Base-by-base conservation (phyloP, 2,113 vertebrate species). In the Clarias macrocephalus region DNA sequence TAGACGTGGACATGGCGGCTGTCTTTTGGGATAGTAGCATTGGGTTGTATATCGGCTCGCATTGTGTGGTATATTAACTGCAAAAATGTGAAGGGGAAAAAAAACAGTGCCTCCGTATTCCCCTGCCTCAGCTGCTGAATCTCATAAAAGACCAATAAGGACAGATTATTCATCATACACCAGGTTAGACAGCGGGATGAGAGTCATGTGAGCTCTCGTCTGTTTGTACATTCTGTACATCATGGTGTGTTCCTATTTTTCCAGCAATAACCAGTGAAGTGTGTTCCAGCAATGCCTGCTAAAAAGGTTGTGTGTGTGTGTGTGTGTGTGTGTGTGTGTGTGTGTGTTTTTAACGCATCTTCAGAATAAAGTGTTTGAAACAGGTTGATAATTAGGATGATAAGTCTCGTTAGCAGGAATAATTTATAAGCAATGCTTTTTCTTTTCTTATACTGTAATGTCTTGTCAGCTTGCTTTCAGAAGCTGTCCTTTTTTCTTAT, bases 81-180 rank as follows among this genome's bases (percentile, higher is more conserved):
- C 88, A 88, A 62, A 81, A 81, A 62, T 91, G n/a, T 73, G 91
- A 93, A 91, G 90, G 90, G 89, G 89, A 92, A 91, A 91, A 92
- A 81, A 37, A 59, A 79, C 16, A 33, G 56, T 81, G 30, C 57
- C 30, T 42, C 57, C 12, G 5, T 13, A 28, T 80, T 81, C 89
- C 86, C 87, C 91, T 91, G 93, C 93, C 91, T 92, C 90, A 57
- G 88, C 66, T 90, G 91, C 79, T 90, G 91, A 93, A 94, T 93
- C 93, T 94, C 93, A 94, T 95, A 93, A 95, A 94, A 93, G 89
- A 92, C 93, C 94, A 94, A 93, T 94, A 93, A 93, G 92, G 90
- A 94, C 90, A 92, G 91, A 92, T 93, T 92, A 94, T 94, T 94
- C 93, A 94, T 94, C 93, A 92, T 90, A 90, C 93, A 93, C 87